Percentiles rank a stretch among this genome's conserved stretches.
phyloP scores from a whole-genome alignment of 2,113 vertebrate species.

The Leptobrachium leishanense region DNA sequence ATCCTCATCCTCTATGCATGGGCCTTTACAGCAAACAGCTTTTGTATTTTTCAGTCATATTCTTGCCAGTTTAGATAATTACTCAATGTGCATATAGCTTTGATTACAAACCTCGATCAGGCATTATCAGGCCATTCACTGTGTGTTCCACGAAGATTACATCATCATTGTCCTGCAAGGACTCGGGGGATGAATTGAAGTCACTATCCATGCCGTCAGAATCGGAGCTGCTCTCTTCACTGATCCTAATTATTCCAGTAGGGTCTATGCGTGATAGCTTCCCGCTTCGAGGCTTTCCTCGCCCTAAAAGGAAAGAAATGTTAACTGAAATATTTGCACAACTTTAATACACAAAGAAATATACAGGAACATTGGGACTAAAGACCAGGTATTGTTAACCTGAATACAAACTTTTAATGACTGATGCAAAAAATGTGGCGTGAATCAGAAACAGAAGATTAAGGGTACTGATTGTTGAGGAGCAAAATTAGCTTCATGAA shows the following conservation, averaged over 20 bases:
- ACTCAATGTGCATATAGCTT: no score
- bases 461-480: not conserved
- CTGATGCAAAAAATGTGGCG: no score
- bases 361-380: not conserved
- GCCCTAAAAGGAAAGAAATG: constrained; percentile 65
- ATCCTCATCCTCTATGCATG: no score
- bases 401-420: no score
- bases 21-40: no score
- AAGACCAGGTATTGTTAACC: no score
- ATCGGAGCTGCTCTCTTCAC: constrained; percentile 90
- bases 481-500: not conserved
- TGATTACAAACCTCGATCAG: constrained; percentile 61
- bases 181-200: constrained; percentile 93
- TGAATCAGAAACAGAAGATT: not conserved
- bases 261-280: constrained; percentile 76
- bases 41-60: no score
- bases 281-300: constrained; percentile 69
- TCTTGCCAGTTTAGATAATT: no score
- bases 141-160: constrained; percentile 84
- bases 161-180: constrained; percentile 83
- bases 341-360: not conserved
- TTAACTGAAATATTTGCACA: not conserved
- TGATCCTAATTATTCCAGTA: constrained; percentile 81
- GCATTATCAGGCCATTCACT: constrained; percentile 28
- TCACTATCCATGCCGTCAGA: constrained; percentile 91